Evolutionary conservation across 1,140 invertebrate species (phyloP), one percentile per base, ranked within the genome.

Genomic region (Habropoda laboriosa): DNA sequence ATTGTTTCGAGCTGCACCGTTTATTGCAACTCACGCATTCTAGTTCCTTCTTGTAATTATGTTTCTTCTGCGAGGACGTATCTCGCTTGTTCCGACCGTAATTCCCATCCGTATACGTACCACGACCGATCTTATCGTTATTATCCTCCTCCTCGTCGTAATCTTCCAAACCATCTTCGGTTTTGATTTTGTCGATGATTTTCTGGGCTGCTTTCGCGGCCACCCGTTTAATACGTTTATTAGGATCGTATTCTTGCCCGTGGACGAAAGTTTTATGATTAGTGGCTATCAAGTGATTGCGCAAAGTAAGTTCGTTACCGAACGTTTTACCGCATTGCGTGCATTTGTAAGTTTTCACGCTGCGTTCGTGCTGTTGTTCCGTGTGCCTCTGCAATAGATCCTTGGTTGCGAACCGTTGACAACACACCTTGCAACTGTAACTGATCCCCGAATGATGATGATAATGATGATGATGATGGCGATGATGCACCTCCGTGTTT

Each of bases 141-240:
- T 88, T 80, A 1, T 79, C 83, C 16, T 68, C 72, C 13, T 87
- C 78, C 0, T 85, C 77, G 51, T 88, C 67, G 27, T 91, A 89
- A 73, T 90, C 87, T 21, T 92, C 91, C 0, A 89, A 66, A 64
- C 87, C 89, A 30, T 90, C 82, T 40, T 93, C 92, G 0, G 89
- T 93, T 71, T 92, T 93, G 16, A 93, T 93, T 72, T 91, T 89
- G 61, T 93, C 92, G 8, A 93, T 93, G 24, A 93, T 93, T 32
- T 90, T 93, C 30, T 93, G 92, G 0, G 92, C 92, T 3, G 92
- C 92, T 61, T 86, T 92, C 0, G 92, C 92, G 3, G 92, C 92
- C 0, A 92, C 89, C 24, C 92, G 82, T 49, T 93, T 93, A 40
- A 93, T 90, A 58, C 92, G 81, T 45, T 93, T 93, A 30, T 93